Conservation (phyloP, 2,797 vertebrate species). For the Danio choprae region DNA sequence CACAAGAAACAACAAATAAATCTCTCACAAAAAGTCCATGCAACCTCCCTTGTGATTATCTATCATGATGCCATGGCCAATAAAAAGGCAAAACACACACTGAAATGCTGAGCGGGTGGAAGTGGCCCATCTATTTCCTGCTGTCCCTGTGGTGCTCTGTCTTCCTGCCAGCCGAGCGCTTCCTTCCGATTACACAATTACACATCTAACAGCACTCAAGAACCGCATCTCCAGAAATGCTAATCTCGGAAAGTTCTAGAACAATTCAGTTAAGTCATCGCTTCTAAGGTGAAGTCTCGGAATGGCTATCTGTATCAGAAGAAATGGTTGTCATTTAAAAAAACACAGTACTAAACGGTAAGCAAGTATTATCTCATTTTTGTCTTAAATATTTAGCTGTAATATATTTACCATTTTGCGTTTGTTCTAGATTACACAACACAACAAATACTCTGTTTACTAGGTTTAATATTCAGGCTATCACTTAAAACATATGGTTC, state of each 20-base stretch:
- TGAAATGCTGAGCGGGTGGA: conserved; percentile 32
- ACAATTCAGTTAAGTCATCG: not conserved
- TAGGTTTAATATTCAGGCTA: not conserved
- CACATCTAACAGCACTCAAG: conserved; percentile 26
- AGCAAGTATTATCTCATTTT: not conserved
- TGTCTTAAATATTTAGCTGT: no score
- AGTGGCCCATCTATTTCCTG: conserved; percentile 54
- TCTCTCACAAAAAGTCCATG: conserved; percentile 48
- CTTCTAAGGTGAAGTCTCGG: not conserved
- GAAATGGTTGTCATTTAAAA: not conserved
- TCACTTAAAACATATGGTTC: not conserved
- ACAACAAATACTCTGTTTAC: not conserved
- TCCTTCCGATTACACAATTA: conserved; percentile 61
- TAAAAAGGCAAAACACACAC: conserved; percentile 48
- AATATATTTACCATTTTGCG: not conserved
- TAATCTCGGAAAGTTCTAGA: conserved; percentile 15
- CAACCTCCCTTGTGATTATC: conserved; percentile 48
- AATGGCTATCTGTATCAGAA: not conserved
- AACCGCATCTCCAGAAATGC: conserved; percentile 17
- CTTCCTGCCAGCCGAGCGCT: conserved; percentile 68
- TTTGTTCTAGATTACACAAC: not conserved
- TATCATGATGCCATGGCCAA: conserved; percentile 51
- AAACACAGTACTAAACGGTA: not conserved
- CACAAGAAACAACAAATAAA: conserved; percentile 44
- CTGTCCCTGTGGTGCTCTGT: conserved; percentile 69